These are phyloP conservation scores for Oscheius sp. DNA, from an alignment of 2,888 invertebrate species.

Conservation along the genomic window DNA sequence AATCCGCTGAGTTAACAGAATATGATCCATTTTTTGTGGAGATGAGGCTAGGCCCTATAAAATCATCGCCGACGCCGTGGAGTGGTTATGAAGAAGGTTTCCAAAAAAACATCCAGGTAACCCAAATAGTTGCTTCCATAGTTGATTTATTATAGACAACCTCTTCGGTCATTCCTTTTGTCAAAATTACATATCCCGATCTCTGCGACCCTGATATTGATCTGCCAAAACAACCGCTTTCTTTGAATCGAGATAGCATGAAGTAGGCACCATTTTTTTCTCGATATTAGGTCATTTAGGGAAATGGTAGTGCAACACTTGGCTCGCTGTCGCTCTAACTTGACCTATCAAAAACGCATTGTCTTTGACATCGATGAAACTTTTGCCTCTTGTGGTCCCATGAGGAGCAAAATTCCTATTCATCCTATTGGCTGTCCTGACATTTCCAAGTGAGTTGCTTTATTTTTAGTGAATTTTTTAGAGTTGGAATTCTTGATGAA, in stretches of 20 bases:
- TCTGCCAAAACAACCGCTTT: constrained; percentile 36
- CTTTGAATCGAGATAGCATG: constrained; percentile 28
- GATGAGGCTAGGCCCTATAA: not conserved
- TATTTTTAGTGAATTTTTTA: not conserved
- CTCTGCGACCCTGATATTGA: constrained; percentile 43
- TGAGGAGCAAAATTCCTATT: constrained; percentile 8
- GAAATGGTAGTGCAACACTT: constrained; percentile 78
- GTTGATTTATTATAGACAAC: constrained; percentile 34
- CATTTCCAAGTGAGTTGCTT: not conserved
- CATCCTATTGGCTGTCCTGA: constrained; percentile 26
- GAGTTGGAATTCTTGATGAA: constrained; percentile 42
- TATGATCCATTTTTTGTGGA: constrained; percentile 46
- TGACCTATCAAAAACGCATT: constrained; percentile 76
- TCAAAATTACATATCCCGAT: constrained; percentile 61
- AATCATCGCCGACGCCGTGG: not conserved
- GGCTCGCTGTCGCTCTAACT: constrained; percentile 78
- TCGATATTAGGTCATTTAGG: constrained; percentile 14
- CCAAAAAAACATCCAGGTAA: constrained; percentile 3
- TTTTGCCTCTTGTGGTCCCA: constrained; percentile 44
- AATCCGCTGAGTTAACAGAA: constrained; percentile 33
- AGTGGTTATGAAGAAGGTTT: constrained; percentile 11
- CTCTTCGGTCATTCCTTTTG: constrained; percentile 53
- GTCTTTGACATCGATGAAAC: constrained; percentile 80
- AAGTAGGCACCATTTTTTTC: constrained; percentile 12
- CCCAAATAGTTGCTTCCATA: too few species aligned